Evolutionary conservation across 2,113 vertebrate species (phyloP), one percentile per base, ranked within the genome.

Genomic region (Spheniscus mendiculus): DNA sequence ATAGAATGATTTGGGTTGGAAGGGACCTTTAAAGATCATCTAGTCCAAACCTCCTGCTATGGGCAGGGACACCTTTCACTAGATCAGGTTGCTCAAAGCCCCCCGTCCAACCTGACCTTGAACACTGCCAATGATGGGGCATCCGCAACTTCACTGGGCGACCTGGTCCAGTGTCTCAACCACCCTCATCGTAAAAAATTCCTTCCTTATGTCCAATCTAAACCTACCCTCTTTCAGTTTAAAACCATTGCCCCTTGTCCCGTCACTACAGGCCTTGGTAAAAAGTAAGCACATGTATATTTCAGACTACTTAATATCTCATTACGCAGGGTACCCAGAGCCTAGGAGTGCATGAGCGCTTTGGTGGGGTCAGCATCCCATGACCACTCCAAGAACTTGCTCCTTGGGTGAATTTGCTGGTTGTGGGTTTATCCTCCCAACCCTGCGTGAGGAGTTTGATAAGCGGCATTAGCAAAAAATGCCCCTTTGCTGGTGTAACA

Each of bases 301-400:
- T 86, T 78, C 36, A 83, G 17, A 32, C 25, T 67, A 4, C n/a
- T 71, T 49, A 40, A 12, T 52, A 12, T 8, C 25, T 90, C 38
- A 8, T 71, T 50, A 59, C 6, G 3, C 4, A 6, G n/a, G 5
- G 6, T 69, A 34, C 42, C 49, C 15, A 25, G 16, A 23, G 29
- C 63, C 56, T 47, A 10, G 36, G 32, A 45, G 45, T 59, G 13
- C 26, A 12, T 0, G 2, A 77, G 27, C 0, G 1, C 50, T 50
- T 40, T 83, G 74, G 5, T 79, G 26, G 53, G 16, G 18, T 52
- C 26, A 76, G 65, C 50, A 36, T 95, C 26, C 22, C 27, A 30
- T 0, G 1, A 11, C 26, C 66, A 44, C 2, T 1, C 40, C 38
- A 49, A 53, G 61, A 62, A 15, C 66, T 38, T 71, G 40, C 17